These are phyloP conservation scores for Arenaria interpres DNA, from an alignment of 2,113 vertebrate species.

Conservation along the genomic window DNA sequence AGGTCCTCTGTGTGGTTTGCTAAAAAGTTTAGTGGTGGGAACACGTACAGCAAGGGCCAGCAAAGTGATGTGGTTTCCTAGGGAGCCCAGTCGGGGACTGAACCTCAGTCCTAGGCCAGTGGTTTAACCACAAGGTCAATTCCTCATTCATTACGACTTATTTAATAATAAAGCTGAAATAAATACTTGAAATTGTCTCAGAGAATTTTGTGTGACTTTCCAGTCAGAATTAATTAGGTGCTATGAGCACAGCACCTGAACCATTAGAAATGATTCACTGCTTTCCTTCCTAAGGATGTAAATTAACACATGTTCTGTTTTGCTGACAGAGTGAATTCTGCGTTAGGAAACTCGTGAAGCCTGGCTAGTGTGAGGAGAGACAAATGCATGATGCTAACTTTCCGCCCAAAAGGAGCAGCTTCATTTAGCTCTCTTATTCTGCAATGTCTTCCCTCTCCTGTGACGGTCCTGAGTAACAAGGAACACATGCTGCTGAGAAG, in stretches of 20 bases:
- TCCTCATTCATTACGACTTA: not conserved
- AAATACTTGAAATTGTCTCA: not conserved
- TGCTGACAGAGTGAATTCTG: slow-evolving; percentile 50
- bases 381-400: slow-evolving; percentile 25
- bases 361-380: not conserved
- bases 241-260: not conserved
- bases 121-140: not conserved
- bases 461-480: not conserved
- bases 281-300: slow-evolving; percentile 41
- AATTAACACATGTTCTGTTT: slow-evolving; percentile 53
- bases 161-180: not conserved
- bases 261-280: slow-evolving; percentile 41
- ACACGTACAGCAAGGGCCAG: not conserved
- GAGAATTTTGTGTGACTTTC: slow-evolving; percentile 14
- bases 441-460: slow-evolving; percentile 11
- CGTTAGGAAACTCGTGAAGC: slow-evolving; percentile 32
- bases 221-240: not conserved
- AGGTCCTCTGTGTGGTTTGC: not conserved
- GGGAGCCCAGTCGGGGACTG: not conserved
- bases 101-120: not conserved
- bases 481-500: not conserved
- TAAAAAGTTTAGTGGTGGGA: not conserved
- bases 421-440: slow-evolving; percentile 18
- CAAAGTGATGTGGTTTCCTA: not conserved
- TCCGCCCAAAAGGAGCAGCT: slow-evolving; percentile 15